Base-by-base conservation (phyloP, 2,797 vertebrate species). In the Cuculus canorus region DNA sequence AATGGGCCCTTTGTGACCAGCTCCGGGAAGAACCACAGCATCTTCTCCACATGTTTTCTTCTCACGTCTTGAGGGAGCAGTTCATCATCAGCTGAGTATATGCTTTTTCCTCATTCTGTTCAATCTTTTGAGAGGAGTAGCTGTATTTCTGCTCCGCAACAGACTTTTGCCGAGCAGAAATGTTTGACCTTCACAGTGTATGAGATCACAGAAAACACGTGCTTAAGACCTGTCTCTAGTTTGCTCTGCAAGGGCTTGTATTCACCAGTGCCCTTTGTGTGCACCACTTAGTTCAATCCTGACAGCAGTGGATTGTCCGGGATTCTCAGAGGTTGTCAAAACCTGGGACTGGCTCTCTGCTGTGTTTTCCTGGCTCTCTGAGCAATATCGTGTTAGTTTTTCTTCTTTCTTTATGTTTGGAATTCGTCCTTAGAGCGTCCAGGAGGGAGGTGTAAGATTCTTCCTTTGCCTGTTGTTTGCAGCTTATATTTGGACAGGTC, bases 381-480 rank as follows among this genome's bases (percentile, higher is more conserved):
- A 89, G 30, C 0, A 1, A 9, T 59, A 50, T 1, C 5, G 0
- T 16, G 27, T 43, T 32, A 33, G 24, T 8, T 57, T 53, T 68
- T 28, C 24, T 60, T 47, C 63, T 37, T 61, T 41, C 17, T 54
- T 45, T 57, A 30, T 11, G 3, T 17, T 45, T 30, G 24, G 33
- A 41, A 21, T 28, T 61, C 57, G 18, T 28, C 28, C 39, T 70
- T 30, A 32, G 52, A 0, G 0, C 50, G 28, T 60, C 39, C 28
- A 57, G 52, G 53, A 52, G 30, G 33, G 53, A 52, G 47, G 8
- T 28, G 3, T 13, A 33, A 76, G 32, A 22, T 14, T 43, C 28
- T 65, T 60, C 33, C 57, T 60, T 53, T 60, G 23, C 48, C 56
- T 47, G 37, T 32, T 14, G 9, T 59, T 70, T 53, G 12, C 28